Evolutionary conservation across 2,888 invertebrate genomes (phyloP), one percentile per base, ranked within the genome.

Genomic region (Amphipoea lucens): DNA sequence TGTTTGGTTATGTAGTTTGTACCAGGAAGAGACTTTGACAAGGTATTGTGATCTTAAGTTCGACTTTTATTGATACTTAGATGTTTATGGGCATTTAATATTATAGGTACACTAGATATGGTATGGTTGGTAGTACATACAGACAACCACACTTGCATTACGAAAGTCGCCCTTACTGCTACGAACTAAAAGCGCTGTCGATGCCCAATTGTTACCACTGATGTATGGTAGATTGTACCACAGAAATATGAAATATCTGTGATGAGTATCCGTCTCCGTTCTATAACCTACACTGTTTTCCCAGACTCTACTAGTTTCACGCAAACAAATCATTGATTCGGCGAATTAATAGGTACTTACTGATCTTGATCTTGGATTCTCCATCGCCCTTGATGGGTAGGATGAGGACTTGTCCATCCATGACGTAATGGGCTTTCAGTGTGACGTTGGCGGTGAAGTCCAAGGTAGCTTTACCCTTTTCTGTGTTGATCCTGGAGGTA

Each of bases 361-460:
- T 97, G 70, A 97, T 96, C 85, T 96, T 96, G 75, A 97, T 97
- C 89, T 94, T 96, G 70, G 97, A 94, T 54, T 95, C 95, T 40
- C 97, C 97, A 66, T 95, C 94, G n/a, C 97, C 97, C 77, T 91
- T 91, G 89, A 97, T 97, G 60, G 97, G 97, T 54, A 97, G 92
- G 82, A 97, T 96, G 74, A 97, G 95, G 4, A 97, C 91, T 83
- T 96, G 95, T 0, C 97, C 97, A 82, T 96, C 94, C 93, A 97
- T 97, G 75, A 94, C 96, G 89, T 97, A 97, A 82, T 97, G 94
- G 0, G 96, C 97, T 86, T 96, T 96, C 77, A 97, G 93, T 0
- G 96, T 96, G 75, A 97, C 95, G 89, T 97, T 97, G 66, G 97
- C 96, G 0, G 96, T 96, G 91, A 96, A 96, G 92, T 97, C 97